A percentile compares a stretch with the other conserved stretches of the same genome.
These are phyloP conservation scores for Archivesica marissinica DNA, from an alignment of 1,140 invertebrate species.

Conservation along the genomic window DNA sequence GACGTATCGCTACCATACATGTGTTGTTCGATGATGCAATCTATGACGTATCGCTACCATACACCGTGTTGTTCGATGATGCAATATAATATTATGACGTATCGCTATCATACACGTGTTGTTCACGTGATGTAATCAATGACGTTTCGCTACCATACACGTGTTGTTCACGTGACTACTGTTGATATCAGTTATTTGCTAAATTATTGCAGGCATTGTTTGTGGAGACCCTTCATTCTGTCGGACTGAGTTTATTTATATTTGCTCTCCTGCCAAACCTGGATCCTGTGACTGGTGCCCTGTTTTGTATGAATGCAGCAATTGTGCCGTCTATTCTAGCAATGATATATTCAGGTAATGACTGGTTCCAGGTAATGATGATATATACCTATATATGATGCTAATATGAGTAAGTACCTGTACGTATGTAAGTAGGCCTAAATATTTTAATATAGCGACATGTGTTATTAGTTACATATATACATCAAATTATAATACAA, in stretches of 20 bases:
- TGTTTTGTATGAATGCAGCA: constrained; percentile 69
- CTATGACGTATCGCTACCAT: too few relatives aligned
- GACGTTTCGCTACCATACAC: too few relatives aligned
- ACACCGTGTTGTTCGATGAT: constrained; percentile 75
- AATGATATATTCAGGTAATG: constrained; percentile 64
- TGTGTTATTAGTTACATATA: too few relatives aligned
- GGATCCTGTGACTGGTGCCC: constrained; percentile 69
- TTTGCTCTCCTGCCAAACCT: constrained; percentile 78
- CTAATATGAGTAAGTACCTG: too few relatives aligned
- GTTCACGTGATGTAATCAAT: too few relatives aligned
- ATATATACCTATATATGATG: neutral
- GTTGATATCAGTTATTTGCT: constrained; percentile 58
- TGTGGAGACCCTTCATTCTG: constrained; percentile 77
- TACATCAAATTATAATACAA: too few relatives aligned
- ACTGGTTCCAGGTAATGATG: neutral
- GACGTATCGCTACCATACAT: too few relatives aligned
- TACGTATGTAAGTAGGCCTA: too few relatives aligned
- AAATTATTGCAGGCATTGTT: constrained; percentile 68
- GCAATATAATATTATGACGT: constrained; percentile 65
- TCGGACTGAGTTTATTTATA: constrained; percentile 78
- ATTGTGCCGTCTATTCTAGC: constrained; percentile 71
- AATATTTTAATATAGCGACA: too few relatives aligned
- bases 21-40: too few relatives aligned
- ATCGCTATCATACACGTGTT: too few relatives aligned
- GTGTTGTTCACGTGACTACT: too few relatives aligned